Conservation (phyloP, 2,797 vertebrate species). For the Danionella dracula region DNA sequence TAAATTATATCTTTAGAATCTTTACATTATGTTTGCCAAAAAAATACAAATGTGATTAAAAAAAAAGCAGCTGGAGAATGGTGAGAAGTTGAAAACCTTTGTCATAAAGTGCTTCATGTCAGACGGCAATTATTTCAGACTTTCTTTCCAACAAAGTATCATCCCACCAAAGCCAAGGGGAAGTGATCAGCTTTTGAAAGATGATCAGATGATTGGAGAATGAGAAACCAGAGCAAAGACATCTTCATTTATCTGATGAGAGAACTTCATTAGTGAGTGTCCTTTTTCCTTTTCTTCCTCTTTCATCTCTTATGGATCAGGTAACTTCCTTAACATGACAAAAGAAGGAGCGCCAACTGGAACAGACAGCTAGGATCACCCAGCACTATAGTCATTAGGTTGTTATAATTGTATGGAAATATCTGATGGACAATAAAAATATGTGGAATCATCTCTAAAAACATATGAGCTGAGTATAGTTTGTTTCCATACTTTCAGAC, state of each 20-base stretch:
- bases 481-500: too few species aligned
- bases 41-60: too few species aligned
- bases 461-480: too few species aligned
- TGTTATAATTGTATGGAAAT: too few species aligned
- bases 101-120: not conserved
- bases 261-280: constrained; percentile 56
- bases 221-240: constrained; percentile 52
- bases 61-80: too few species aligned
- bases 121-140: not conserved
- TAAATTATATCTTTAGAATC: too few species aligned
- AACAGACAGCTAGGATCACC: constrained; percentile 19
- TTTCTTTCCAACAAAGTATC: constrained; percentile 1
- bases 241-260: constrained; percentile 50
- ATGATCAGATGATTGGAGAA: constrained; percentile 53
- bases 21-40: too few species aligned
- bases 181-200: constrained; percentile 54
- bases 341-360: constrained; percentile 37
- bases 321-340: constrained; percentile 54
- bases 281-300: constrained; percentile 49
- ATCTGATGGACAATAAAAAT: too few species aligned
- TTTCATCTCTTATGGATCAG: constrained; percentile 43
- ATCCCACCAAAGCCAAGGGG: constrained; percentile 10
- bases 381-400: not conserved
- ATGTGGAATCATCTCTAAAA: too few species aligned
- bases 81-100: not conserved